phyloP scores from a whole-genome alignment of 2,113 vertebrate genomes.

The Erythrocercus mccallii region DNA sequence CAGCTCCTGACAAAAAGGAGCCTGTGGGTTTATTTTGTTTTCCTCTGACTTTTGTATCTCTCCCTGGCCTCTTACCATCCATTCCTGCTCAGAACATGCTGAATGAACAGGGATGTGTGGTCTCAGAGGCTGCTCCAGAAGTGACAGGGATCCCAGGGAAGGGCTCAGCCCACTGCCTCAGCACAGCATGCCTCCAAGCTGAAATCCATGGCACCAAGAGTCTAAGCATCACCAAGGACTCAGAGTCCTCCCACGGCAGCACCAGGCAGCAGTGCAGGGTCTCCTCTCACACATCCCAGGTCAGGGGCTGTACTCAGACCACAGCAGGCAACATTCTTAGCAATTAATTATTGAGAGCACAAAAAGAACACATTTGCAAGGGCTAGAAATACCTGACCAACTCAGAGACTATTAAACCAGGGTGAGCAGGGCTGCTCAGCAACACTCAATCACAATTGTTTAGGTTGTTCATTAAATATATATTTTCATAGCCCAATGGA shows the following conservation, averaged over 20 bases:
- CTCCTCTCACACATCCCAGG: not conserved
- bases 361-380: not conserved
- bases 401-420: not conserved
- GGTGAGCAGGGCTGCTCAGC: not conserved
- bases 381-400: not conserved
- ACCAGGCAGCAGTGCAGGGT: not conserved
- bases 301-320: not conserved
- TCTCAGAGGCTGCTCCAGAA: not conserved
- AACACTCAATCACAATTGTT: not conserved
- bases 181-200: rapidly evolving
- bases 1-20: not conserved
- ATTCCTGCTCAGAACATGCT: not conserved
- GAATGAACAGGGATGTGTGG: rapidly evolving
- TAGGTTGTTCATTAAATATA: not conserved
- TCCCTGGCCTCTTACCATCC: not conserved
- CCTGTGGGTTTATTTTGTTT: not conserved
- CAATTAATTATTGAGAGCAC: not conserved
- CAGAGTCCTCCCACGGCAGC: not conserved
- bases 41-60: not conserved
- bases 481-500: not conserved
- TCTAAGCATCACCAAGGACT: not conserved
- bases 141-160: not conserved
- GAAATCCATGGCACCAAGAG: not conserved
- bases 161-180: not conserved
- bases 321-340: rapidly evolving